Conservation (phyloP, 2,113 vertebrate genomes). For the Sturnira hondurensis region DNA sequence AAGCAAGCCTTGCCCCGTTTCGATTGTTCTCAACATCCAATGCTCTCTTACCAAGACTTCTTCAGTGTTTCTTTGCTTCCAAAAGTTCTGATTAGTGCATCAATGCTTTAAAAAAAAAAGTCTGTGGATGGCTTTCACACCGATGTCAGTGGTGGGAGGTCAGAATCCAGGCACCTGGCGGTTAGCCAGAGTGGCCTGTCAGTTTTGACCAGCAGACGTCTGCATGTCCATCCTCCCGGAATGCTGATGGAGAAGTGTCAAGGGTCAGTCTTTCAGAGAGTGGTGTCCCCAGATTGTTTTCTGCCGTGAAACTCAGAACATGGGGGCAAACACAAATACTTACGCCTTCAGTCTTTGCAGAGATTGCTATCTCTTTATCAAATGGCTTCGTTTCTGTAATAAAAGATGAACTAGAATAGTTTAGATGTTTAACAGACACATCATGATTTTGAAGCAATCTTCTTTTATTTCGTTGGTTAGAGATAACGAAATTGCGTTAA, state of each 20-base stretch:
- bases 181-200: background rate
- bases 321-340: background rate
- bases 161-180: background rate
- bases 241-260: background rate
- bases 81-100: background rate
- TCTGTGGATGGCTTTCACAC: background rate
- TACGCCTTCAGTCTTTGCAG: background rate
- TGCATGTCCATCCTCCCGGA: background rate
- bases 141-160: background rate
- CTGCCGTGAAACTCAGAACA: background rate
- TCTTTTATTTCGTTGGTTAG: background rate
- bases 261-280: background rate
- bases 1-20: background rate
- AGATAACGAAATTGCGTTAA: background rate
- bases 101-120: background rate
- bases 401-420: slow-evolving; percentile 39
- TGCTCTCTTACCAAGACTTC: background rate
- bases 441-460: background rate
- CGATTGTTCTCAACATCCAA: background rate
- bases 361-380: background rate
- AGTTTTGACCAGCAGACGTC: background rate
- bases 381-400: slow-evolving; percentile 45
- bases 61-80: background rate
- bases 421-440: background rate
- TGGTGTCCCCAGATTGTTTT: background rate